Percentiles rank a stretch among this genome's conserved stretches.
Evolutionary conservation across 2,797 vertebrate species (phyloP).

Genomic region (Rhinophrynus dorsalis): DNA sequence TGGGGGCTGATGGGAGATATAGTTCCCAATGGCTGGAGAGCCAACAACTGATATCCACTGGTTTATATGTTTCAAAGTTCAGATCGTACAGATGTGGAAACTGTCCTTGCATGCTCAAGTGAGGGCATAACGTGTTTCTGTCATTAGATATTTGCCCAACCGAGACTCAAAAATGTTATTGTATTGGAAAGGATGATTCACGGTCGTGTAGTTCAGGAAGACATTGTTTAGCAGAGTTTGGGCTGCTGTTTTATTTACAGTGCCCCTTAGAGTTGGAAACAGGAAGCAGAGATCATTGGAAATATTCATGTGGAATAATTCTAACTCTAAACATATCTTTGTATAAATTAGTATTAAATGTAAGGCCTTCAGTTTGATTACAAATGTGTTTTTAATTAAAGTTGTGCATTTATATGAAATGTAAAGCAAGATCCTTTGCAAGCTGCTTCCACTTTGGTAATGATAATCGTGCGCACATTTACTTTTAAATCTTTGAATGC

Average conservation of each 20-base stretch:
- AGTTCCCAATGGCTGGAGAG: too few species aligned
- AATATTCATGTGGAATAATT: neutral
- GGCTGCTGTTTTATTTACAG: constrained; percentile 5
- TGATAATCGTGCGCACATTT: too few species aligned
- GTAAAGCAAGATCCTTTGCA: too few species aligned
- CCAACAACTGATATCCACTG: too few species aligned
- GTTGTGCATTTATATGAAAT: too few species aligned
- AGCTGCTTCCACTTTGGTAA: too few species aligned
- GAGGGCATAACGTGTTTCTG: neutral
- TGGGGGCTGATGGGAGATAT: too few species aligned
- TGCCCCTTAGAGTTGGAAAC: constrained; percentile 4
- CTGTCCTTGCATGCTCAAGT: neutral
- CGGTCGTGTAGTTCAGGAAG: constrained; percentile 12
- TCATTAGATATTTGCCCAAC: neutral
- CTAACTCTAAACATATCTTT: neutral
- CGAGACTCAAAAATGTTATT: constrained; percentile 14
- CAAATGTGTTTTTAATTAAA: neutral
- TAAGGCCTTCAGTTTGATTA: too few species aligned
- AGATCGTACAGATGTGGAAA: neutral
- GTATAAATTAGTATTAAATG: neutral
- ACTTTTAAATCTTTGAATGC: too few species aligned
- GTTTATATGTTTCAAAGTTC: too few species aligned
- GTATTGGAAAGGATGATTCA: constrained; percentile 36
- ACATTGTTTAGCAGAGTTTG: constrained; percentile 12
- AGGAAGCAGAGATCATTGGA: constrained; percentile 10